Evolutionary conservation across 2,113 vertebrate genomes (phyloP), one percentile per base, ranked within the genome.

Genomic region (Chlorodrepanis virens): DNA sequence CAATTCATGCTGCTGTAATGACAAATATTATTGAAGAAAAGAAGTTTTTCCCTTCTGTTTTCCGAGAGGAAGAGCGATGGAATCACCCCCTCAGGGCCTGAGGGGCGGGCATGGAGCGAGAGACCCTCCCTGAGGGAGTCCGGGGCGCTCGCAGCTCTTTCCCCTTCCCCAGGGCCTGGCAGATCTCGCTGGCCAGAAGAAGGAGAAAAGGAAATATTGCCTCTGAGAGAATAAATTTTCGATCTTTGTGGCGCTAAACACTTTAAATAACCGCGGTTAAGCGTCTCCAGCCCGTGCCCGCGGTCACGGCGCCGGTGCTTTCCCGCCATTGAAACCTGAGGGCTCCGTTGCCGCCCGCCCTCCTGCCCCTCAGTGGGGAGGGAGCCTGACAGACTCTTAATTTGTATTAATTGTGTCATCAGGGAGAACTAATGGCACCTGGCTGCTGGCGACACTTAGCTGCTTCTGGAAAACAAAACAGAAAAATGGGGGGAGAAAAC

Each of bases 341-440:
- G 22, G 28, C 68, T 87, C 24, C 3, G 0, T 37, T 69, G 45
- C 11, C 6, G 1, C 35, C 31, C 4, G 0, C 18, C 63, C 12
- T 60, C 20, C 50, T 17, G 28, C 17, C 31, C 76, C 71, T 63
- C 39, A 68, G 40, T 3, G 61, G 11, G 8, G 24, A 87, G 17
- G 15, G 29, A 31, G 21, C 42, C 50, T 44, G 20, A 35, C 39
- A 56, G 3, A 14, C 4, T 37, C 37, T 50, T 29, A 31, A 15
- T 23, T 54, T 25, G 8, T 28, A 44, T 86, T 44, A 83, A 35
- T 61, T 10, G 13, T 67, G 29, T 33, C 1, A 4, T 13, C 54
- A 33, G 17, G 18, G 44, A 68, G 25, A 71, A 24, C 17, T 52
- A 45, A 12, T 24, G 37, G 28, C 25, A 59, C 29, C 17, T 60